phyloP scores from a whole-genome alignment of 2,113 vertebrate species.

The Rissa tridactyla region DNA sequence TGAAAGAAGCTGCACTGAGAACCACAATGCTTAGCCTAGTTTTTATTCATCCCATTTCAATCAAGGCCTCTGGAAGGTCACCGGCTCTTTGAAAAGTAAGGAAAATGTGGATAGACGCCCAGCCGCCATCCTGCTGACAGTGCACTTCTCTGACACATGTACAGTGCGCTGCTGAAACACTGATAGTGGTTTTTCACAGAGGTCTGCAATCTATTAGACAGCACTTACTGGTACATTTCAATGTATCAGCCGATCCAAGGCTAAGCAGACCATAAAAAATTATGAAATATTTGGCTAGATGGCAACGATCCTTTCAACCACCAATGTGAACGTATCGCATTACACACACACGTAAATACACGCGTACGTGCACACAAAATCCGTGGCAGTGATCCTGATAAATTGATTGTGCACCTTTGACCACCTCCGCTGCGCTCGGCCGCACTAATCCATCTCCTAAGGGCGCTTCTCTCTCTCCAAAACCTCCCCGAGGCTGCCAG shows the following conservation, averaged over 20 bases:
- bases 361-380: neutral
- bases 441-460: neutral
- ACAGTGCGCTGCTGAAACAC: constrained; percentile 48
- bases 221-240: constrained; percentile 61
- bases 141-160: constrained; percentile 71
- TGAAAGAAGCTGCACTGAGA: constrained; percentile 53
- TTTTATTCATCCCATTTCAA: constrained; percentile 65
- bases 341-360: neutral
- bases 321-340: neutral
- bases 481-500: neutral
- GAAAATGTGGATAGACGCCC: constrained; percentile 73
- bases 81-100: constrained; percentile 74
- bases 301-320: constrained; percentile 11
- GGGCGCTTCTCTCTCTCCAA: neutral
- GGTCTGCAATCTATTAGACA: constrained; percentile 78
- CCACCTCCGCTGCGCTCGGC: rapidly evolving
- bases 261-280: constrained; percentile 73
- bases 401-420: neutral
- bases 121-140: constrained; percentile 73
- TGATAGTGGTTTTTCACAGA: constrained; percentile 66
- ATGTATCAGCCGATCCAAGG: constrained; percentile 66
- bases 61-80: constrained; percentile 71
- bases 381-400: neutral
- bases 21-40: constrained; percentile 55
- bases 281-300: constrained; percentile 61